Evolutionary conservation across 2,113 vertebrate genomes (phyloP).

Genomic region (Menura novaehollandiae): DNA sequence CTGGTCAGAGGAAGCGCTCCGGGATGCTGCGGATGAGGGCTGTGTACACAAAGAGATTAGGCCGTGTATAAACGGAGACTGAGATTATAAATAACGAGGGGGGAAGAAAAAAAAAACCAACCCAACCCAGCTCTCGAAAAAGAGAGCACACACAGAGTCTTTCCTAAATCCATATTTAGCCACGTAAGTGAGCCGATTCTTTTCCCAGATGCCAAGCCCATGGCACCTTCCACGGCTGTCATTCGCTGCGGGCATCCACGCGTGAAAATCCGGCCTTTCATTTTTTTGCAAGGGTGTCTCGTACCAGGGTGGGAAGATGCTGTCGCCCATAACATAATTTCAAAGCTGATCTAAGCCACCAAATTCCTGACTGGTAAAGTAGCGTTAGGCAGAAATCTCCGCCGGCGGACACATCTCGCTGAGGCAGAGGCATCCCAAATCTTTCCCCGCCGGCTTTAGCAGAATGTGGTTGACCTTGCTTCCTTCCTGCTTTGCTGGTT

Average conservation of each 20-base stretch:
- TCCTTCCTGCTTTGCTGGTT: neutral
- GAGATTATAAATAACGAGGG: neutral
- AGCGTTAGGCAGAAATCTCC: neutral
- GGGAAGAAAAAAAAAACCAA: neutral
- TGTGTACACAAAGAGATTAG: neutral
- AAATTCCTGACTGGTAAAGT: neutral
- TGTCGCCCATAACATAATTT: neutral
- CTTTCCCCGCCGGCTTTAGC: neutral
- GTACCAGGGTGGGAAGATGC: neutral
- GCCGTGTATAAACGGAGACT: neutral
- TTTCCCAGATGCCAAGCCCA: neutral
- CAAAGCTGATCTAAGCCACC: conserved; percentile 15
- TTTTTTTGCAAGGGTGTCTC: neutral
- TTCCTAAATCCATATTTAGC: neutral
- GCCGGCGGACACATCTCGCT: rapidly evolving
- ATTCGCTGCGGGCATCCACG: neutral
- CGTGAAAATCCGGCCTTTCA: rapidly evolving
- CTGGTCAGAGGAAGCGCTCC: neutral
- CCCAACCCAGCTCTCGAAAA: neutral
- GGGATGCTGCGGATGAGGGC: neutral
- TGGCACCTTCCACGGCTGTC: neutral
- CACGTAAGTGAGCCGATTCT: neutral
- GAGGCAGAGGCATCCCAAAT: neutral
- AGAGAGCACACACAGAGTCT: neutral
- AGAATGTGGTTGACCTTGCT: rapidly evolving